Percentiles rank a stretch among this genome's conserved stretches.
Evolutionary conservation across 2,797 vertebrate species (phyloP).

Genomic region (Bovichtus diacanthus): DNA sequence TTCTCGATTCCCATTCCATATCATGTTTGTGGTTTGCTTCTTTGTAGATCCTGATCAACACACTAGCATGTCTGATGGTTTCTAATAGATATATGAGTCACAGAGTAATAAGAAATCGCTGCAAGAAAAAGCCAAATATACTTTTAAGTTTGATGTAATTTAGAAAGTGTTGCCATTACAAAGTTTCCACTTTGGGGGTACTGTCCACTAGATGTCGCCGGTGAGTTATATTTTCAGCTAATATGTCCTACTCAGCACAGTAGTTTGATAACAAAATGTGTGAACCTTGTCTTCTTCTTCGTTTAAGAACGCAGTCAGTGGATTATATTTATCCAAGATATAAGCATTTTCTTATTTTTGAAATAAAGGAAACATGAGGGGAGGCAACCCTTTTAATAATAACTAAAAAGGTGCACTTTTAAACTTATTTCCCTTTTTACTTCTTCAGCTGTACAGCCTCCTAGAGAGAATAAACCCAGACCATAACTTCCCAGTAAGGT

Average conservation of each 20-base stretch:
- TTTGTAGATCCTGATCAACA: background rate
- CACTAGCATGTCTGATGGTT: background rate
- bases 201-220: conserved; percentile 54
- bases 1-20: too few relatives aligned
- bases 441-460: conserved; percentile 92
- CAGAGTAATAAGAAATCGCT: too few relatives aligned
- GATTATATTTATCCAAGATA: background rate
- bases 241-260: background rate
- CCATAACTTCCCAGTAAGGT: conserved; percentile 98
- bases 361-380: background rate
- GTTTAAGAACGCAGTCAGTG: background rate
- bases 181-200: too few relatives aligned
- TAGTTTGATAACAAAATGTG: background rate
- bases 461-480: conserved; percentile 98
- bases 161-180: conserved; percentile 7
- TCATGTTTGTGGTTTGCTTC: background rate
- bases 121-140: background rate
- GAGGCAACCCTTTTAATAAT: background rate
- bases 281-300: background rate
- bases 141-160: fast-evolving
- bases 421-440: background rate
- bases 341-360: background rate
- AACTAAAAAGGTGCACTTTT: background rate
- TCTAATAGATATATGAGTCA: background rate
- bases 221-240: background rate